phyloP scores from a whole-genome alignment of 1,140 invertebrate species.

The Drosophila ercepeae region DNA sequence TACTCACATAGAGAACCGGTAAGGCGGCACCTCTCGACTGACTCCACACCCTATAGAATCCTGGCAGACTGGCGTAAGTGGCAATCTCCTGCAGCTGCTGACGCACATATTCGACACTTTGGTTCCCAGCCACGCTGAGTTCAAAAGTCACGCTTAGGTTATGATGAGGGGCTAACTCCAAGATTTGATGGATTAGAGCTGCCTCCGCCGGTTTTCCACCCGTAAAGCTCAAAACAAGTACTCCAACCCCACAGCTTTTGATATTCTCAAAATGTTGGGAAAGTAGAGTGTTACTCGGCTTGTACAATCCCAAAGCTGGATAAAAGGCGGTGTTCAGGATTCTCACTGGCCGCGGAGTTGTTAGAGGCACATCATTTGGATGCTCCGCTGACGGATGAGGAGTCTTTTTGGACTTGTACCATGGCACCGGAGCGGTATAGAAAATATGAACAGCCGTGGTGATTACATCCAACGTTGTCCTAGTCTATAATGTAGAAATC shows the following conservation, averaged over 20 bases:
- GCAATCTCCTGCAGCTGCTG: conserved; percentile 71
- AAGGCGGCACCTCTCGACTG: conserved; percentile 71
- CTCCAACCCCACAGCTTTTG: conserved; percentile 73
- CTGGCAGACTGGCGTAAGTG: conserved; percentile 77
- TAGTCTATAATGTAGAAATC: neutral
- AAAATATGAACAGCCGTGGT: conserved; percentile 78
- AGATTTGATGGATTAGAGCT: conserved; percentile 61
- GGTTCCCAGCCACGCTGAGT: conserved; percentile 70
- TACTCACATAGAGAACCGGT: conserved; percentile 86
- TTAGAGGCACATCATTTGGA: conserved; percentile 62
- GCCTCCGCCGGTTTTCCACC: conserved; percentile 48
- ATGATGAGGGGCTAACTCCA: conserved; percentile 70
- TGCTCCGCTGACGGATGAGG: conserved; percentile 52
- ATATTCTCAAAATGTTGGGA: conserved; percentile 79
- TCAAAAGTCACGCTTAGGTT: conserved; percentile 80
- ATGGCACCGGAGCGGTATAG: conserved; percentile 74
- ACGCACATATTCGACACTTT: conserved; percentile 68
- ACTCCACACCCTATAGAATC: conserved; percentile 85
- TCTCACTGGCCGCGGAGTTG: conserved; percentile 53
- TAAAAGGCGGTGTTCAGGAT: conserved; percentile 80
- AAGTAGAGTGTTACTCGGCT: conserved; percentile 68
- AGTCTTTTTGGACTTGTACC: conserved; percentile 78
- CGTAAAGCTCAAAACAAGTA: conserved; percentile 65
- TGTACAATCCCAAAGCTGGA: conserved; percentile 76
- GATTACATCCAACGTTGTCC: conserved; percentile 57